phyloP scores from a whole-genome alignment of 2,888 invertebrate species.

The Thera britannica region DNA sequence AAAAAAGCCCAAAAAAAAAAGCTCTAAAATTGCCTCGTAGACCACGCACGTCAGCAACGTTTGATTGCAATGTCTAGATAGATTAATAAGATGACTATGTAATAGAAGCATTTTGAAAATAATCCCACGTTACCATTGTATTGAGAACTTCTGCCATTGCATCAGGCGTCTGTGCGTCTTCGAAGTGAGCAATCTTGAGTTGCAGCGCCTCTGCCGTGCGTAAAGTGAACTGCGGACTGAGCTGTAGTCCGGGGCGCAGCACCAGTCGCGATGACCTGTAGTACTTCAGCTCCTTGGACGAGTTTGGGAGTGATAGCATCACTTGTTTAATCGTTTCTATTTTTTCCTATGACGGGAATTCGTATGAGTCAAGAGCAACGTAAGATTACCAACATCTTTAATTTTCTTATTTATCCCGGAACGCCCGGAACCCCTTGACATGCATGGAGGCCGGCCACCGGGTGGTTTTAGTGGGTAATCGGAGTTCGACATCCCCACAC shows the following conservation, averaged over 20 bases:
- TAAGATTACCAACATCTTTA: no score
- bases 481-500: no score
- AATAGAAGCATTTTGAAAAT: not conserved
- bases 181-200: conserved; percentile 55
- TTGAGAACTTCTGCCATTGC: conserved; percentile 59
- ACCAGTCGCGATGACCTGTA: conserved; percentile 66
- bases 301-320: conserved; percentile 58
- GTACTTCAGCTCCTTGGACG: conserved; percentile 60
- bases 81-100: no score
- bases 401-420: no score
- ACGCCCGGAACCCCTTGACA: no score
- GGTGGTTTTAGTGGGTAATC: no score
- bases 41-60: no score
- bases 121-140: conserved; percentile 58
- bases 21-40: no score
- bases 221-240: conserved; percentile 48
- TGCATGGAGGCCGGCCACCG: no score
- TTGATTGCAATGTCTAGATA: no score
- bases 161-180: conserved; percentile 57
- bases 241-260: conserved; percentile 47
- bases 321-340: conserved; percentile 56
- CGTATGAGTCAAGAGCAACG: not conserved
- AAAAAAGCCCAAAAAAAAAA: no score
- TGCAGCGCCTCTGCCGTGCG: conserved; percentile 52
- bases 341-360: conserved; percentile 56